Evolutionary conservation across 2,113 vertebrate genomes (phyloP).

Genomic region (Philantomba maxwellii): DNA sequence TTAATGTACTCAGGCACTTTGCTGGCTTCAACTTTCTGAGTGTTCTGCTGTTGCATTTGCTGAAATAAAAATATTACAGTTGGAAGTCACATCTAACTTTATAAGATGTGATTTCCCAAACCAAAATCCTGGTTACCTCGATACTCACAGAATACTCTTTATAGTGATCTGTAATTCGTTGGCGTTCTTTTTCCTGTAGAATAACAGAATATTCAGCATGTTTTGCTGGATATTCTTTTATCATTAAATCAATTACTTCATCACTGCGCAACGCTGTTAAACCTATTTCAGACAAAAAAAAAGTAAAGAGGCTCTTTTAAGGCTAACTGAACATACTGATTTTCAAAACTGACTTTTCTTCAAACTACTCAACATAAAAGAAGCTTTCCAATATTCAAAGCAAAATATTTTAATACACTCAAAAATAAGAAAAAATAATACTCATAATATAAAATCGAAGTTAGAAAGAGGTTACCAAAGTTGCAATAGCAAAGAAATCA

Average conservation of each 20-base stretch:
- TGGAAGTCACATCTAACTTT: neutral
- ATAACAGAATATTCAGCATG: conserved; percentile 97
- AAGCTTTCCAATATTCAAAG: neutral
- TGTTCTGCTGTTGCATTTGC: conserved; percentile 98
- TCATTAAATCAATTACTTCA: conserved; percentile 99
- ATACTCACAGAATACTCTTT: conserved; percentile 97
- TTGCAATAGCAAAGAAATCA: neutral
- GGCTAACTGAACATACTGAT: neutral
- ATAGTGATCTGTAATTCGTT: conserved; percentile 92
- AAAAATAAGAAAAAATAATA: neutral
- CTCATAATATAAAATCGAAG: neutral
- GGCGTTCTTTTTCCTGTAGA: conserved; percentile 94
- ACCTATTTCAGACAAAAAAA: conserved; percentile 78
- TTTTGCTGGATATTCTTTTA: conserved; percentile 97
- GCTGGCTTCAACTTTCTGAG: conserved; percentile 97
- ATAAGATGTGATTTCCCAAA: neutral
- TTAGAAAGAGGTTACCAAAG: neutral
- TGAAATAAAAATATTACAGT: conserved; percentile 67
- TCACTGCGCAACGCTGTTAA: conserved; percentile 96
- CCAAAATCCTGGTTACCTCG: neutral
- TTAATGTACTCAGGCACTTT: conserved; percentile 99
- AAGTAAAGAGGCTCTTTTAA: neutral
- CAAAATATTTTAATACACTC: neutral
- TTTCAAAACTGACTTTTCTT: neutral
- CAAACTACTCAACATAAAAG: neutral